Evolutionary conservation across 2,113 vertebrate species (phyloP).

Genomic region (Burhinus bistriatus): DNA sequence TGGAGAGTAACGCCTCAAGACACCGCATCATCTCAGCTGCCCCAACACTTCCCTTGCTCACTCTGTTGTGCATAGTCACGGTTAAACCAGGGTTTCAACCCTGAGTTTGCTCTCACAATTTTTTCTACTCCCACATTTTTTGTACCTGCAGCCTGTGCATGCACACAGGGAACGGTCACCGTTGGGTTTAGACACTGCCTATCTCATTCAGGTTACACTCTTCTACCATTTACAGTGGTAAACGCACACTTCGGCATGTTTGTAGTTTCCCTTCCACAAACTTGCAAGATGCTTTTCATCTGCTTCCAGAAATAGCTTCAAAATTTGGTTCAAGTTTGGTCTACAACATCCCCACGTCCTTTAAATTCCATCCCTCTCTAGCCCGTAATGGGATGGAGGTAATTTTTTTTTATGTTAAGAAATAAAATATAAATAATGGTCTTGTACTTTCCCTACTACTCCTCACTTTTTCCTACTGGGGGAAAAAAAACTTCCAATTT

Average conservation of each 20-base stretch:
- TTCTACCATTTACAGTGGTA: background rate
- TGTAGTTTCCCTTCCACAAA: background rate
- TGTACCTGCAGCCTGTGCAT: background rate
- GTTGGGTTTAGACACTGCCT: background rate
- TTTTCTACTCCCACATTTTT: background rate
- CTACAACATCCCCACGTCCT: fast-evolving
- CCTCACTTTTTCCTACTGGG: background rate
- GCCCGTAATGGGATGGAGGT: background rate
- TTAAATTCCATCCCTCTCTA: background rate
- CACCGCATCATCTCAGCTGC: background rate
- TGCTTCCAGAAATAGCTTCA: background rate
- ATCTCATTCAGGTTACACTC: background rate
- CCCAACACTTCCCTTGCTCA: background rate
- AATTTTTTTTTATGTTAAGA: background rate
- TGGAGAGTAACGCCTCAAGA: background rate
- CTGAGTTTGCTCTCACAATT: background rate
- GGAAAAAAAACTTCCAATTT: fast-evolving
- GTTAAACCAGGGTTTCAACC: background rate
- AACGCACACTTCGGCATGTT: background rate
- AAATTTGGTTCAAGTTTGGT: background rate
- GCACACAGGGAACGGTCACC: background rate
- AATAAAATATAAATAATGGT: background rate
- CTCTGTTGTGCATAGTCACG: background rate
- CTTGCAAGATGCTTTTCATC: background rate
- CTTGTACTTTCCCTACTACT: background rate